Conservation (phyloP, 1,140 invertebrate genomes). For the Steinernema feltiae region DNA sequence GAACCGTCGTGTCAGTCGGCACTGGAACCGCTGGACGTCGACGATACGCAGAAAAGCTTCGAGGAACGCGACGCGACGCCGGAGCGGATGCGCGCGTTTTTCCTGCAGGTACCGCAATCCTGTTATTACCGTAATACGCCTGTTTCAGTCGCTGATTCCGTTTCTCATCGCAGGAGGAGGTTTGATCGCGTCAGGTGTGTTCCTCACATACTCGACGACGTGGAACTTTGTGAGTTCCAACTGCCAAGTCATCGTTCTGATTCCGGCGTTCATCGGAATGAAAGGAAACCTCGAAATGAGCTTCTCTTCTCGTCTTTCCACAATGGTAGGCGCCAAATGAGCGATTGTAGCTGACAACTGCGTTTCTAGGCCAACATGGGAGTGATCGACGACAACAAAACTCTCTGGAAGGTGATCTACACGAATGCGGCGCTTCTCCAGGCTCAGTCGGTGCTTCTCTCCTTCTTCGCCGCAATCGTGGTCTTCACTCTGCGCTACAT, state of each 20-base stretch:
- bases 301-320: conserved; percentile 20
- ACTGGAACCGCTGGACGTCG: neutral
- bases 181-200: conserved; percentile 62
- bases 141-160: conserved; percentile 60
- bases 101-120: neutral
- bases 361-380: too few species aligned
- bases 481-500: too few species aligned
- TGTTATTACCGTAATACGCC: neutral
- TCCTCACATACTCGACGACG: conserved; percentile 55
- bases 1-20: too few species aligned
- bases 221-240: conserved; percentile 77
- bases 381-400: too few species aligned
- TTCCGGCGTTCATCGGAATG: conserved; percentile 19
- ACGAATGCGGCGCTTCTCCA: too few species aligned
- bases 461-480: too few species aligned
- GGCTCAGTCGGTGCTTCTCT: too few species aligned
- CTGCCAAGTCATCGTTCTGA: conserved; percentile 57
- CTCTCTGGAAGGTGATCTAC: too few species aligned
- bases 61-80: neutral
- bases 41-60: neutral
- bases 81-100: neutral
- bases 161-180: conserved; percentile 62
- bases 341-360: too few species aligned
- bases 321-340: too few species aligned
- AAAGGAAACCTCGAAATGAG: conserved; percentile 30